Percentiles rank a stretch among this genome's conserved stretches.
These are phyloP conservation scores for Volucella zonaria DNA, from an alignment of 2,888 invertebrate genomes.

Conservation along the genomic window DNA sequence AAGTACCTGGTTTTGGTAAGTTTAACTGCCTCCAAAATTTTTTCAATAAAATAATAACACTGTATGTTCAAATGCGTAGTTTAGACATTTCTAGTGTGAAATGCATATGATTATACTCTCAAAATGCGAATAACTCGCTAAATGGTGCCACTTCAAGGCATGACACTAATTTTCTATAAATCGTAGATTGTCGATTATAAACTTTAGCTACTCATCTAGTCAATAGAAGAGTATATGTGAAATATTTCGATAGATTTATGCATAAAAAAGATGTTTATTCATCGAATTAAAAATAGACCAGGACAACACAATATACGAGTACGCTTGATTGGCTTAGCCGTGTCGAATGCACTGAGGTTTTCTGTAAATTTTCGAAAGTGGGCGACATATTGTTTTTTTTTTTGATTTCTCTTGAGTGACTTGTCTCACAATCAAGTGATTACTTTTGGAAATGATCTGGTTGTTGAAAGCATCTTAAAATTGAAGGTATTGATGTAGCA, in stretches of 20 bases:
- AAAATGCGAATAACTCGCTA: conserved; percentile 16
- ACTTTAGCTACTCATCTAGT: conserved; percentile 4
- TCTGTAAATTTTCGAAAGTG: background rate
- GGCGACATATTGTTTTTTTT: background rate
- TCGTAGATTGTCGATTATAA: background rate
- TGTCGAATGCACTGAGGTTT: background rate
- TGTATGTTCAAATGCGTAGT: conserved; percentile 14
- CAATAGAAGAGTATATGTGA: background rate
- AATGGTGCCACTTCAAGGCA: background rate
- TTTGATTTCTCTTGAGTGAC: background rate
- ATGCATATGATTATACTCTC: conserved; percentile 25
- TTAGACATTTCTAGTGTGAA: conserved; percentile 27
- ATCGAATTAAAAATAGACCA: conserved; percentile 14
- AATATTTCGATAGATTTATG: conserved; percentile 28
- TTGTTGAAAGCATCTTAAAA: conserved; percentile 10
- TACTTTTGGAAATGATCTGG: conserved; percentile 14
- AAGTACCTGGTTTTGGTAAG: no score
- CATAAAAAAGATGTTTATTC: conserved; percentile 31
- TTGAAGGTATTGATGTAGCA: background rate
- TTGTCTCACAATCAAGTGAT: conserved; percentile 17
- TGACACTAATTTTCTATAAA: no score
- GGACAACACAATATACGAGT: background rate
- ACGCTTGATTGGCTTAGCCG: background rate
- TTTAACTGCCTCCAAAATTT: no score
- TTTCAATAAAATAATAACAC: no score